phyloP scores from a whole-genome alignment of 2,888 invertebrate species.

The Lasiommata megera region DNA sequence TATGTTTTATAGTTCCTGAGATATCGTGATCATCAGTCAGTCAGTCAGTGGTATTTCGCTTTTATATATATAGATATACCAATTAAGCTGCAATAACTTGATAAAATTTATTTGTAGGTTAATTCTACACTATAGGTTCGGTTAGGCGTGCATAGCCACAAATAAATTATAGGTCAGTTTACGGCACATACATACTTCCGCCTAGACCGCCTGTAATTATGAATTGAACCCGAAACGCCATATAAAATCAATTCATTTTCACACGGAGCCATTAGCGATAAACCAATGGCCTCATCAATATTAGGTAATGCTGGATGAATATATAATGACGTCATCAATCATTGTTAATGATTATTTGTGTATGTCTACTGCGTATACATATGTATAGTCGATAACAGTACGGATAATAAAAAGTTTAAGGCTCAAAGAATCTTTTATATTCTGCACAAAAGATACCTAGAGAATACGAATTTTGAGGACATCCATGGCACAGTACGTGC shows the following conservation, averaged over 20 bases:
- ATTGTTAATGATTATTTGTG: constrained; percentile 7
- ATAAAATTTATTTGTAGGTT: too few species aligned
- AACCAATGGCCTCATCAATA: constrained; percentile 5
- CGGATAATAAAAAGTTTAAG: not conserved
- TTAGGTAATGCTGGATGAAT: constrained; percentile 1
- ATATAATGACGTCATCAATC: constrained; percentile 10
- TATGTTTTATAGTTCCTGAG: too few species aligned
- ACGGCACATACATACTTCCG: not conserved
- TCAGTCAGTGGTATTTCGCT: too few species aligned
- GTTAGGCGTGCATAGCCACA: not conserved
- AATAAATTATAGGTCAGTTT: not conserved
- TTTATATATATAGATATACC: too few species aligned
- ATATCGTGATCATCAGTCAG: too few species aligned
- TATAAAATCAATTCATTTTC: constrained; percentile 3
- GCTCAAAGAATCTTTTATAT: too few species aligned
- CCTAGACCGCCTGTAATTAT: not conserved
- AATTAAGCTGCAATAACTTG: not conserved
- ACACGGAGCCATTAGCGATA: constrained; percentile 4
- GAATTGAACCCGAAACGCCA: not conserved
- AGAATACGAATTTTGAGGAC: too few species aligned
- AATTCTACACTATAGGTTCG: too few species aligned
- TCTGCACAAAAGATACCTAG: too few species aligned
- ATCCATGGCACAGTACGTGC: too few species aligned
- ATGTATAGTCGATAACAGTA: not conserved
- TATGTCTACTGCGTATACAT: not conserved